Conservation (phyloP, 1,140 invertebrate species). For the Drosophila saltans region DNA sequence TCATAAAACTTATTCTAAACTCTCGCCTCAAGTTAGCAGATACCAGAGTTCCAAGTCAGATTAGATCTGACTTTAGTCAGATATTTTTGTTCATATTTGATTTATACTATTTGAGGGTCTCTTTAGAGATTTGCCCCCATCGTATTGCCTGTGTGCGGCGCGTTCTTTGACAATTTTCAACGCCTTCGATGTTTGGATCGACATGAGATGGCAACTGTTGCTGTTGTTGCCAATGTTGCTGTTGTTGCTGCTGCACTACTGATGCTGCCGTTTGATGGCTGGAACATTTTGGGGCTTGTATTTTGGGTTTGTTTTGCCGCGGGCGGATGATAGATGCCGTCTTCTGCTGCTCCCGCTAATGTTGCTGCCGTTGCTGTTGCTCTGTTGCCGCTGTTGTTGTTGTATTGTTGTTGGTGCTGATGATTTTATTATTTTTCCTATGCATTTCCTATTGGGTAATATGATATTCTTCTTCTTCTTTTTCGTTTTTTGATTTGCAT, state of each 20-base stretch:
- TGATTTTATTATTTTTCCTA: slow-evolving; percentile 75
- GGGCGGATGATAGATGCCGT: slow-evolving; percentile 22
- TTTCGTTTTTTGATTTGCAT: slow-evolving; percentile 65
- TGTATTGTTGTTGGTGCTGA: slow-evolving; percentile 72
- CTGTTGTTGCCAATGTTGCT: slow-evolving; percentile 1
- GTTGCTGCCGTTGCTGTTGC: slow-evolving; percentile 13
- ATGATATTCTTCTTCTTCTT: slow-evolving; percentile 22
- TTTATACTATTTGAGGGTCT: neutral
- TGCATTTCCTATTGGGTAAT: slow-evolving; percentile 78
- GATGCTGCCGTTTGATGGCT: slow-evolving; percentile 72
- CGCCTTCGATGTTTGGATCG: slow-evolving; percentile 69
- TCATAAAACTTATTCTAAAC: no score
- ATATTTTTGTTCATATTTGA: neutral
- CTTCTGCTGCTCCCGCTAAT: neutral
- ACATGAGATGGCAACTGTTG: slow-evolving; percentile 72
- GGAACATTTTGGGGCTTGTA: slow-evolving; percentile 30
- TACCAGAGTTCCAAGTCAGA: neutral
- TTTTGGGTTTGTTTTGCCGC: slow-evolving; percentile 72
- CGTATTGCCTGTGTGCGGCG: slow-evolving; percentile 59
- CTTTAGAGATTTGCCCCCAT: slow-evolving; percentile 34
- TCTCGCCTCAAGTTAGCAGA: no score
- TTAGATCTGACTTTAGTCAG: no score
- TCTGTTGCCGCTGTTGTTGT: slow-evolving; percentile 41
- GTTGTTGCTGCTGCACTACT: slow-evolving; percentile 30
- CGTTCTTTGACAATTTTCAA: slow-evolving; percentile 81